Conservation (phyloP, 1,140 invertebrate species). For the Oncopeltus fasciatus region DNA sequence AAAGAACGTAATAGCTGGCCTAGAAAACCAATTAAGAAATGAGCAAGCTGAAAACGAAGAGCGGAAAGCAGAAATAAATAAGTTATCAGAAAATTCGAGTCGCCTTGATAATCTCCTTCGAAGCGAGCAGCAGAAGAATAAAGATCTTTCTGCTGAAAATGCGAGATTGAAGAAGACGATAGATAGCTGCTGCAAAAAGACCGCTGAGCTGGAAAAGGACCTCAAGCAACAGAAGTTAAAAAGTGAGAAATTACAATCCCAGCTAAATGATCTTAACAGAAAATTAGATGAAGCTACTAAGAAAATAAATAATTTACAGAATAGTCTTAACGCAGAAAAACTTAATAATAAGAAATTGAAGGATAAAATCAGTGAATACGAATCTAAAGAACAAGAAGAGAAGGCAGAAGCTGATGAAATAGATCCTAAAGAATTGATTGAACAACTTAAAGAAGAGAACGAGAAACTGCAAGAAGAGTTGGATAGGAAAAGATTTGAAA, state of each 20-base stretch:
- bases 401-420: background rate
- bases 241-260: background rate
- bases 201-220: background rate
- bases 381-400: background rate
- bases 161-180: background rate
- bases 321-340: background rate
- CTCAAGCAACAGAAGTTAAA: background rate
- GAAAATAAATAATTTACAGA: background rate
- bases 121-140: background rate
- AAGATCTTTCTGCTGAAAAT: background rate
- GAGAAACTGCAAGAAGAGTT: slow-evolving; percentile 4
- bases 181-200: background rate
- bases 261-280: background rate
- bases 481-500: background rate
- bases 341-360: background rate
- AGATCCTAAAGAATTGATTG: background rate
- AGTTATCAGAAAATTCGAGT: background rate
- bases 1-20: slow-evolving; percentile 7
- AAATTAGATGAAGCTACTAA: background rate
- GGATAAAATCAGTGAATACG: background rate
- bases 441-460: slow-evolving; percentile 4
- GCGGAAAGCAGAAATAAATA: slow-evolving; percentile 12
- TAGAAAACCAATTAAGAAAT: slow-evolving; percentile 10
- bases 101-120: background rate
- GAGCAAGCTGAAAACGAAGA: slow-evolving; percentile 9